Evolutionary conservation across 2,888 invertebrate species (phyloP).

Genomic region (Euphydryas editha): DNA sequence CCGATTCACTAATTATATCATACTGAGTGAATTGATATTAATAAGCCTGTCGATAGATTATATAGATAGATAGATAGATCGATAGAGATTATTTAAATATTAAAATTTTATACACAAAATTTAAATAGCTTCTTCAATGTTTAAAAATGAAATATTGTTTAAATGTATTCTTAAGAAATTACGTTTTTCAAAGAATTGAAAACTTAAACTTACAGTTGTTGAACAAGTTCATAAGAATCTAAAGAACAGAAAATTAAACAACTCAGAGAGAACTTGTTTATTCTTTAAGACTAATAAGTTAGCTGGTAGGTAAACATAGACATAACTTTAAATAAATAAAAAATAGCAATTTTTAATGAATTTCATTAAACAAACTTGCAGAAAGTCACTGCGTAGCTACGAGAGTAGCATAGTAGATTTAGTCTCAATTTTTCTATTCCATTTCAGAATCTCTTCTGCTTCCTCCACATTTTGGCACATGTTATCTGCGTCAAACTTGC

Average conservation of each 20-base stretch:
- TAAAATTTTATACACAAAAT: too few relatives aligned
- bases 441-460: too few relatives aligned
- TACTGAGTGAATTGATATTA: too few relatives aligned
- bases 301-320: not conserved
- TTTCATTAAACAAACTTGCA: not conserved
- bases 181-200: constrained; percentile 8
- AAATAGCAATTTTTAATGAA: not conserved
- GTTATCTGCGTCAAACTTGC: too few relatives aligned
- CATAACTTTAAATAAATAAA: not conserved
- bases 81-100: too few relatives aligned
- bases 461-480: too few relatives aligned
- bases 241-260: constrained; percentile 19
- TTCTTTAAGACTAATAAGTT: not conserved
- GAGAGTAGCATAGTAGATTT: too few relatives aligned
- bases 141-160: not conserved
- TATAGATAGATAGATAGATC: too few relatives aligned
- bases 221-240: constrained; percentile 20
- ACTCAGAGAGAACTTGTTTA: constrained; percentile 13
- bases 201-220: constrained; percentile 9
- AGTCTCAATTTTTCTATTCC: too few relatives aligned
- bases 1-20: too few relatives aligned
- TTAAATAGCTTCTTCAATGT: too few relatives aligned
- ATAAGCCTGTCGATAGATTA: too few relatives aligned
- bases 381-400: not conserved
- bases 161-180: not conserved